Conservation (phyloP, 2,888 invertebrate genomes). For the Antheraea assamensis region DNA sequence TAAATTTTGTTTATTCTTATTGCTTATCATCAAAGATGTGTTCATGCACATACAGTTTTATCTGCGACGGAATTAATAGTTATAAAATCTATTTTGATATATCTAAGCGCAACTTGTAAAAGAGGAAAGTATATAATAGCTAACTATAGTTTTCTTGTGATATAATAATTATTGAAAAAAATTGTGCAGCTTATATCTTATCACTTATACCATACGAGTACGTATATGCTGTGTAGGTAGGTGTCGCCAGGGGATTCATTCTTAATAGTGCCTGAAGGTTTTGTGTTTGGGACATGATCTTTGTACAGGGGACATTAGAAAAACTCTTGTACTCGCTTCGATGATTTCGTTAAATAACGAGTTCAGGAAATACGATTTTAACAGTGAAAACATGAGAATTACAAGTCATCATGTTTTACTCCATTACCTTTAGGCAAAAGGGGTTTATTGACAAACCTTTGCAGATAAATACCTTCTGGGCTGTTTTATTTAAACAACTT, state of each 20-base stretch:
- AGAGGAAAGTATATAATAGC: no score
- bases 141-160: no score
- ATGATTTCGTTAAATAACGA: slow-evolving; percentile 67
- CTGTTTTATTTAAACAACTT: slow-evolving; percentile 65
- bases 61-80: no score
- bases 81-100: no score
- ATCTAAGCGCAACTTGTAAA: no score
- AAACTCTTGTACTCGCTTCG: slow-evolving; percentile 68
- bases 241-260: slow-evolving; percentile 71
- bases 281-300: slow-evolving; percentile 68
- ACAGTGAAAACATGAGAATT: slow-evolving; percentile 79
- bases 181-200: slow-evolving; percentile 22
- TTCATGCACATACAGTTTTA: no score
- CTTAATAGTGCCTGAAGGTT: slow-evolving; percentile 68
- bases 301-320: slow-evolving; percentile 62
- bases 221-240: slow-evolving; percentile 54
- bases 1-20: no score
- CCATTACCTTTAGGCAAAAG: slow-evolving; percentile 75
- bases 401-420: slow-evolving; percentile 76
- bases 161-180: neutral
- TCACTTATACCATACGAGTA: slow-evolving; percentile 41
- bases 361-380: slow-evolving; percentile 80
- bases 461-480: slow-evolving; percentile 63
- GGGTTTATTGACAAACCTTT: slow-evolving; percentile 71
- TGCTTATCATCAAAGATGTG: no score